Base-by-base conservation (phyloP, 2,113 vertebrate species). In the Sinocyclocheilus anophthalmus region DNA sequence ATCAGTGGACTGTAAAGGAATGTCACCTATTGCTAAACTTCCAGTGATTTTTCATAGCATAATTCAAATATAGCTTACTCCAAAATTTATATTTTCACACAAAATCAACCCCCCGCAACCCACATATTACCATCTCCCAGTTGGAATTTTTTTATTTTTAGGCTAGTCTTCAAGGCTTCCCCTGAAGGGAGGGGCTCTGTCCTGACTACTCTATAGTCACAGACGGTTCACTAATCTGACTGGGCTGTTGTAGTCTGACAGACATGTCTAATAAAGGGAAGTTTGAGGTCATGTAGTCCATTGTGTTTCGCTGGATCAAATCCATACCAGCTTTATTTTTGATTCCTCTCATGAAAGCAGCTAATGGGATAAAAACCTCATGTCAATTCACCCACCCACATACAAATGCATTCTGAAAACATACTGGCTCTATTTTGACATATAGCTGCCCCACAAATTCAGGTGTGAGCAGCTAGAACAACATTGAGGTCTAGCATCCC, bases 401-500 rank as follows among this genome's bases (percentile, higher is more conserved):
- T 9, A 42, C 39, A 77, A 5, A 67, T 20, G 57, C 18, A 84
- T 61, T 57, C 1, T 57, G 42, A 76, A 76, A 50, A 42, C 82
- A n/a, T 61, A 88, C 48, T 26, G 8, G 2, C 22, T 82, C n/a
- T 50, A 33, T 76, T 84, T 22, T 48, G 84, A 65, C 57, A 59
- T 33, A 24, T 45, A 63, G 33, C 76, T 85, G n/a, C 67, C 42
- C 22, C 72, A 42, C 75, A 87, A 80, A 77, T 73, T 69, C 22
- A 72, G 81, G 67, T 67, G 76, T 81, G 77, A 63, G 42, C 72
- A 72, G 59, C 14, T 59, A 88, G 86, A 14, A 39, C 85, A 11
- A 1, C 80, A 93, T 92, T 93, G 89, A 92, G 91, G 84, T 18
- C 42, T 63, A 42, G 57, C 16, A 16, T 53, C 53, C 10, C 76